Evolutionary conservation across 2,797 vertebrate genomes (phyloP).

Genomic region (Hemibagrus guttatus): DNA sequence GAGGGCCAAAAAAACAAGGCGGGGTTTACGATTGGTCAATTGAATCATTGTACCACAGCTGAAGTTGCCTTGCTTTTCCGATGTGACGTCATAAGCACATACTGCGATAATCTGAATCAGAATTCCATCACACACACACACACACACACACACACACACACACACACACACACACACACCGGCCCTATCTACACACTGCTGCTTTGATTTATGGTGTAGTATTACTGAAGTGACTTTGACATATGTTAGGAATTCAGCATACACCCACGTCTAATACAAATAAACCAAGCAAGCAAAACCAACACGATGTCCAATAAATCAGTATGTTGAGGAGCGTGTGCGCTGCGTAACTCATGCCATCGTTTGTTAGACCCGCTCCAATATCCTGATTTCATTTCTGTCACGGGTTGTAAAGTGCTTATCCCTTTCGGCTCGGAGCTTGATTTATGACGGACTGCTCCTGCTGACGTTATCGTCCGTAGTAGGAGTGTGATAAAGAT

Average conservation of each 20-base stretch:
- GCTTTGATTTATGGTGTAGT: slow-evolving; percentile 17
- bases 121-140: slow-evolving; percentile 10
- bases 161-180: slow-evolving; percentile 10
- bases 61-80: background rate
- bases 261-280: slow-evolving; percentile 39
- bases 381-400: slow-evolving; percentile 30
- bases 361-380: background rate
- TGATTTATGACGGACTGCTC: slow-evolving; percentile 63
- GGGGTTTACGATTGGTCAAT: background rate
- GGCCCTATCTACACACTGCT: slow-evolving; percentile 9
- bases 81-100: too few relatives aligned
- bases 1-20: background rate
- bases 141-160: slow-evolving; percentile 9
- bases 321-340: background rate
- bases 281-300: slow-evolving; percentile 37
- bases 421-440: slow-evolving; percentile 37
- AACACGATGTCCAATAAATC: slow-evolving; percentile 34
- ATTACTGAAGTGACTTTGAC: slow-evolving; percentile 38
- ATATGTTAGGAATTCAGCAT: slow-evolving; percentile 14
- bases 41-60: background rate
- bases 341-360: background rate
- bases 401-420: slow-evolving; percentile 53
- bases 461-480: slow-evolving; percentile 51
- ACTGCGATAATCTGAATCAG: background rate
- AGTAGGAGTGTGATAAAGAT: slow-evolving; percentile 47